These are phyloP conservation scores for Podocnemis expansa DNA, from an alignment of 2,113 vertebrate species.

Conservation along the genomic window DNA sequence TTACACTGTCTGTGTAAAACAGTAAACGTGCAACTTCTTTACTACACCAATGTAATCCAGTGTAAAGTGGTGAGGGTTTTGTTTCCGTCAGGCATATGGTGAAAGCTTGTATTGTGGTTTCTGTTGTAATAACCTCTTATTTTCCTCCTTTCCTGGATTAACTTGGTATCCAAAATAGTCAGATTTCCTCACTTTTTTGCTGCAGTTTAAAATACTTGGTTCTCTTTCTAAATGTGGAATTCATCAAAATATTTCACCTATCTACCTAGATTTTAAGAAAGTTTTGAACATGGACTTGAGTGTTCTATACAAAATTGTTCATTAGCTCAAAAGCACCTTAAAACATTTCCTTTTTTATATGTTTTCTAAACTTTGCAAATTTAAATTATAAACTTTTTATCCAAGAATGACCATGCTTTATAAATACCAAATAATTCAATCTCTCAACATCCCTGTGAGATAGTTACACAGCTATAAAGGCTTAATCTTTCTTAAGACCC, in stretches of 20 bases:
- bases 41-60: not conserved
- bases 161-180: not conserved
- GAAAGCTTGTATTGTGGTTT: not conserved
- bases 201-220: not conserved
- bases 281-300: not conserved
- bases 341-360: not conserved
- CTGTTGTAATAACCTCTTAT: not conserved
- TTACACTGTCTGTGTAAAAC: not conserved
- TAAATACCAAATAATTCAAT: not conserved
- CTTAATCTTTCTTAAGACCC: not conserved
- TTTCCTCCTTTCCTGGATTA: not conserved
- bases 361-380: not conserved
- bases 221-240: not conserved
- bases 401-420: not conserved
- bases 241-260: not conserved
- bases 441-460: not conserved
- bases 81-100: not conserved
- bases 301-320: not conserved
- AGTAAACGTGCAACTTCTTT: not conserved
- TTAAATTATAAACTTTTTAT: not conserved
- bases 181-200: not conserved
- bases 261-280: not conserved
- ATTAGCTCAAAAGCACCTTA: not conserved
- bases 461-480: not conserved
- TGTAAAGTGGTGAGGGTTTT: not conserved